phyloP scores from a whole-genome alignment of 2,797 vertebrate species.

The Nyctibius grandis region DNA sequence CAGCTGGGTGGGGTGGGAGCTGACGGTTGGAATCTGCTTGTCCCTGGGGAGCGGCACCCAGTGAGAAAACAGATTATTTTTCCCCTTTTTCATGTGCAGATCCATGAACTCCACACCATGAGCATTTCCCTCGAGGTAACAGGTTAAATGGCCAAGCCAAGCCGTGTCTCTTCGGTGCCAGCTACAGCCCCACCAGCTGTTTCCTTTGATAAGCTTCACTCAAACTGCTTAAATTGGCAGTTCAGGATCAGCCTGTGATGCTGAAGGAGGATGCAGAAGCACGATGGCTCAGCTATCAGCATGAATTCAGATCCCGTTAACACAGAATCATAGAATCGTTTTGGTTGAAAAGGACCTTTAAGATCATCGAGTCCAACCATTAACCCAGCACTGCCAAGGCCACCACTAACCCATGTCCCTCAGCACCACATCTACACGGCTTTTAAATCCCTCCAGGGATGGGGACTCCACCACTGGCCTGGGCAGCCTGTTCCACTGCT shows the following conservation, averaged over 20 bases:
- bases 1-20: background rate
- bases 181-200: background rate
- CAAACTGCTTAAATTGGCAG: background rate
- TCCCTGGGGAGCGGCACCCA: background rate
- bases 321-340: no score
- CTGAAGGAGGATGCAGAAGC: background rate
- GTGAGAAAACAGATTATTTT: background rate
- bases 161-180: fast-evolving
- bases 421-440: no score
- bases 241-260: background rate
- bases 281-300: background rate
- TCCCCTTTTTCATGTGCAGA: background rate
- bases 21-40: background rate
- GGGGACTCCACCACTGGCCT: no score
- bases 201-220: background rate
- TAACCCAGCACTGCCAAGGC: no score
- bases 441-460: no score
- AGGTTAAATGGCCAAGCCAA: background rate
- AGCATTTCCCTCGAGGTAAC: background rate
- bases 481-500: no score
- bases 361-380: no score
- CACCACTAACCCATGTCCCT: no score
- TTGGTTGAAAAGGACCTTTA: no score
- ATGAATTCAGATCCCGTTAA: fast-evolving
- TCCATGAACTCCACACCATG: background rate